Evolutionary conservation across 2,113 vertebrate species (phyloP), one percentile per base, ranked within the genome.

Genomic region (Shinisaurus crocodilurus): DNA sequence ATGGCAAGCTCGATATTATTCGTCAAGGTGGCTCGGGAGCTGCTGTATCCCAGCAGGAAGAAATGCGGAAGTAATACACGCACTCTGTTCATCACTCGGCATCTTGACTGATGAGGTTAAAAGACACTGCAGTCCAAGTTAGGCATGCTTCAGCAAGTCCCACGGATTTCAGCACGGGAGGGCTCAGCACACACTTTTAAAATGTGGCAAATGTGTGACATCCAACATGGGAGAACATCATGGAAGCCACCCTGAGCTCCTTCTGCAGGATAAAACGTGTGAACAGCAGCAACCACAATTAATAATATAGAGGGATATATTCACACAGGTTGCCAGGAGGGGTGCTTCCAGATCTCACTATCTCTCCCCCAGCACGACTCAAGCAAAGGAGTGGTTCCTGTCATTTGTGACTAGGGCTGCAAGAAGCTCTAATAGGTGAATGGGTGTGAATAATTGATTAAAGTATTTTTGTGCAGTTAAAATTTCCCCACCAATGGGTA

Each of bases 21-120:
- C 94, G 88, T 90, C 92, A 88, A 96, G 94, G 95, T 96, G 92
- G 91, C 96, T 87, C 89, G 15, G 77, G 69, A 96, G 91, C 94
- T 94, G 95, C 94, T 96, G 94, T 87, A 91, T 77, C 84, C 95
- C 97, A 96, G 92, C 92, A 97, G 92, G 75, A 85, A 95, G 90
- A 82, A 80, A 91, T 0, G 0, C 0, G 0, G 91, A 80, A 94
- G 90, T 94, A 93, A 84, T 0, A 92, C 88, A 79, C 87, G 67
- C 88, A 87, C 45, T 67, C 77, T 90, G 89, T 91, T 88, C 65
- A 54, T 86, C 48, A 91, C 85, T 90, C 84, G 67, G 89, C 87
- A 81, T 57, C 86, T 88, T 82, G 72, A 79, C 37, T 77, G 76
- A 93, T 85, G 69, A 57, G 29, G 69, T 27, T n/a, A 40, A 43